Conservation (phyloP, 2,113 vertebrate species). For the Callipepla squamata region DNA sequence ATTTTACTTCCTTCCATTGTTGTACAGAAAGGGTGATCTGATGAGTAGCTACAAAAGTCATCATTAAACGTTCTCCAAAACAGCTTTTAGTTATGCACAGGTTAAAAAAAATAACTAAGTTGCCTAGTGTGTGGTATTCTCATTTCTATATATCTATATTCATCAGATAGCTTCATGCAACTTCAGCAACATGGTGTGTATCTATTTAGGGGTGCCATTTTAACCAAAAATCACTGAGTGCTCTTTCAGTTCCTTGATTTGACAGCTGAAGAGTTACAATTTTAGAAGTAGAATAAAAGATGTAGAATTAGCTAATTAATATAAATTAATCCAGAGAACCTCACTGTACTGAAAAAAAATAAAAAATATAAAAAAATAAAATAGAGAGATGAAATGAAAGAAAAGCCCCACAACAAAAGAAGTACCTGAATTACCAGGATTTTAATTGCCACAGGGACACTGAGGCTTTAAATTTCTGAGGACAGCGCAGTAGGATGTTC, state of each 20-base stretch:
- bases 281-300: background rate
- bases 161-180: background rate
- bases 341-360: rapidly evolving
- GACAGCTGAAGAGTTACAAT: background rate
- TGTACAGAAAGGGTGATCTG: slow-evolving; percentile 3
- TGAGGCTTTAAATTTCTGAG: background rate
- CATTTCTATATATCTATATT: background rate
- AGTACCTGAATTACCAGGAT: background rate
- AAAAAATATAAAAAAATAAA: background rate
- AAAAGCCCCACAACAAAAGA: background rate
- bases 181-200: background rate
- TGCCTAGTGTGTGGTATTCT: background rate
- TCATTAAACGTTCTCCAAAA: background rate
- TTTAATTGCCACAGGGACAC: background rate
- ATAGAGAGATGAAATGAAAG: too few relatives aligned
- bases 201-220: background rate
- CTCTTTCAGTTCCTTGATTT: background rate
- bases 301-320: background rate
- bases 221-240: background rate
- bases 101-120: background rate
- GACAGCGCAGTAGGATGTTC: background rate
- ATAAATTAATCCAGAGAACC: background rate
- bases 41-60: background rate
- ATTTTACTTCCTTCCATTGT: slow-evolving; percentile 67
- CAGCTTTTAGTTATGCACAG: background rate